These are phyloP conservation scores for Pseudolaguvia tuberculata DNA, from an alignment of 2,113 vertebrate genomes.

Conservation along the genomic window DNA sequence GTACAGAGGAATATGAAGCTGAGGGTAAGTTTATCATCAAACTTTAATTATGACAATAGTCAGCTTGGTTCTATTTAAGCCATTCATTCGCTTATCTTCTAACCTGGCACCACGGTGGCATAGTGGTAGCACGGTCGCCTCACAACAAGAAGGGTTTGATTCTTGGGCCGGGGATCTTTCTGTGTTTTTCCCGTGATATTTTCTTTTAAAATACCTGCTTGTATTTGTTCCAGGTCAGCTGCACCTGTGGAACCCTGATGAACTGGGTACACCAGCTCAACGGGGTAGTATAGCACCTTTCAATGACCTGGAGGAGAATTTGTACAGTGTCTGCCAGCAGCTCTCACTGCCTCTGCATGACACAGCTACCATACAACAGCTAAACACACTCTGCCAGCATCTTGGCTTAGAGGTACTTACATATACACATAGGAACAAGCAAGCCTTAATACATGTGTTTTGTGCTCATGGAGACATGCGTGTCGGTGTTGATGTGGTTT, in stretches of 20 bases:
- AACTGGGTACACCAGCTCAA: constrained; percentile 75
- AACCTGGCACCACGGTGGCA: too few species aligned
- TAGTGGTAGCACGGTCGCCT: too few species aligned
- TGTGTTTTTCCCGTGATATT: too few species aligned
- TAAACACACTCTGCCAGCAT: constrained; percentile 78
- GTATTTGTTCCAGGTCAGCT: constrained; percentile 75
- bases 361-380: constrained; percentile 67
- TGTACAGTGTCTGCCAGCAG: constrained; percentile 79
- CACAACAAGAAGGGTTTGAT: too few species aligned
- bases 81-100: too few species aligned
- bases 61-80: background rate
- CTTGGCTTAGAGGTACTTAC: constrained; percentile 67
- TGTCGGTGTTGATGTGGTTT: constrained; percentile 19
- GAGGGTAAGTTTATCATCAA: constrained; percentile 73
- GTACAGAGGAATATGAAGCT: constrained; percentile 87
- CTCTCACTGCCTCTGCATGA: constrained; percentile 75
- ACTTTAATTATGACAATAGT: background rate
- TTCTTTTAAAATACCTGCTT: background rate
- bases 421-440: background rate
- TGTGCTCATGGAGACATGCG: background rate
- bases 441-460: background rate
- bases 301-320: constrained; percentile 75
- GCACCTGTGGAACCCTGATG: constrained; percentile 93
- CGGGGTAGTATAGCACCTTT: constrained; percentile 56
- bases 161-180: too few species aligned